phyloP scores from a whole-genome alignment of 2,113 vertebrate genomes.

The Sturnira hondurensis region DNA sequence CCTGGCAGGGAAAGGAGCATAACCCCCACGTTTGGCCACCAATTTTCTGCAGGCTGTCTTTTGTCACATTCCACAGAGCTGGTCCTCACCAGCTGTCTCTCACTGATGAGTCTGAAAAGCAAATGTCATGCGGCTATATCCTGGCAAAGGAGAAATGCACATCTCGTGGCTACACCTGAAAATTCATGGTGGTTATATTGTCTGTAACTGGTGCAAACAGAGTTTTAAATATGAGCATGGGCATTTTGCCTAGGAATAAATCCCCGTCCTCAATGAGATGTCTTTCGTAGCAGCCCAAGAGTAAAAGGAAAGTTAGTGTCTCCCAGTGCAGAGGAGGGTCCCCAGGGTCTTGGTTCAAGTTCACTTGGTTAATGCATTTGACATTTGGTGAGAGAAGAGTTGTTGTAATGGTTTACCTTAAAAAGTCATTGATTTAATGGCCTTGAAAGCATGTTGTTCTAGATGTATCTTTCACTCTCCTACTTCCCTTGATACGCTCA shows the following conservation, averaged over 20 bases:
- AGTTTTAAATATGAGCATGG: neutral
- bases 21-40: accelerated
- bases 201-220: neutral
- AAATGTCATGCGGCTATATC: neutral
- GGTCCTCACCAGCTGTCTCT: accelerated
- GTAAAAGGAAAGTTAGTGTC: constrained; percentile 30
- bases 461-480: neutral
- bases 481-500: neutral
- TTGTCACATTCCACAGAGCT: constrained; percentile 1
- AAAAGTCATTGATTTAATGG: constrained; percentile 46
- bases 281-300: constrained; percentile 19
- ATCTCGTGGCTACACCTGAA: neutral
- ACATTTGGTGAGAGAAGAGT: constrained; percentile 49
- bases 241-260: constrained; percentile 15
- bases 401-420: constrained; percentile 57
- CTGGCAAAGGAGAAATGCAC: neutral
- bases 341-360: constrained; percentile 11
- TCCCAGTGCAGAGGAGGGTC: constrained; percentile 9
- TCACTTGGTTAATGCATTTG: constrained; percentile 66
- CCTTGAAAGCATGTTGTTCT: neutral
- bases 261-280: neutral
- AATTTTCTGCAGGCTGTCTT: neutral
- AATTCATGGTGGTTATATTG: neutral
- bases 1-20: accelerated
- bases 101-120: neutral